Percentiles rank a stretch among this genome's conserved stretches.
Evolutionary conservation across 2,888 invertebrate genomes (phyloP).

Genomic region (Dromius quadrimaculatus): DNA sequence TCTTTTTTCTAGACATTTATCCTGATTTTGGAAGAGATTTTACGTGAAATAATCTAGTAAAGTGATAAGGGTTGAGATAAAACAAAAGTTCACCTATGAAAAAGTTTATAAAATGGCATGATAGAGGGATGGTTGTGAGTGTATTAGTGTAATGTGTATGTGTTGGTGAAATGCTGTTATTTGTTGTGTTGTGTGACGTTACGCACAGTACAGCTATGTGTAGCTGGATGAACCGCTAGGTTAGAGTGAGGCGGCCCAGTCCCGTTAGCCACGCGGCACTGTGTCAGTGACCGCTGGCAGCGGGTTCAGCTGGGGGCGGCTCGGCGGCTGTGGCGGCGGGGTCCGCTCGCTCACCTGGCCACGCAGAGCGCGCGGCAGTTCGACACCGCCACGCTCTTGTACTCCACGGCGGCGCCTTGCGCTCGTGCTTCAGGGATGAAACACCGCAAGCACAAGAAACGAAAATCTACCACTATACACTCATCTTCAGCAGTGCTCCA

Average conservation of each 20-base stretch:
- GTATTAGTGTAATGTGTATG: constrained; percentile 4
- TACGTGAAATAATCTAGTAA: no score
- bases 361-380: constrained; percentile 27
- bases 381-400: constrained; percentile 15
- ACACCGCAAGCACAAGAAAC: constrained; percentile 33
- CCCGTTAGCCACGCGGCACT: constrained; percentile 48
- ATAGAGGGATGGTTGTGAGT: background rate
- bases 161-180: no score
- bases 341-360: constrained; percentile 39
- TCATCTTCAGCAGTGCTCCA: background rate
- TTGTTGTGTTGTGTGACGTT: constrained; percentile 26
- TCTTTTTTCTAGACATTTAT: no score
- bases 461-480: background rate
- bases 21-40: no score
- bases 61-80: no score
- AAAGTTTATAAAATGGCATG: no score
- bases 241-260: constrained; percentile 18
- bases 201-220: constrained; percentile 50
- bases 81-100: no score
- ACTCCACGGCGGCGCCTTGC: constrained; percentile 12
- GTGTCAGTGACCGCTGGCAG: constrained; percentile 49
- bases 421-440: constrained; percentile 25
- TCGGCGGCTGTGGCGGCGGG: constrained; percentile 5
- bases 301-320: constrained; percentile 40
- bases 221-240: constrained; percentile 40